A percentile compares a stretch with the other conserved stretches of the same genome.
Conservation (phyloP, 2,888 invertebrate species). For the Zonitis immaculata region DNA sequence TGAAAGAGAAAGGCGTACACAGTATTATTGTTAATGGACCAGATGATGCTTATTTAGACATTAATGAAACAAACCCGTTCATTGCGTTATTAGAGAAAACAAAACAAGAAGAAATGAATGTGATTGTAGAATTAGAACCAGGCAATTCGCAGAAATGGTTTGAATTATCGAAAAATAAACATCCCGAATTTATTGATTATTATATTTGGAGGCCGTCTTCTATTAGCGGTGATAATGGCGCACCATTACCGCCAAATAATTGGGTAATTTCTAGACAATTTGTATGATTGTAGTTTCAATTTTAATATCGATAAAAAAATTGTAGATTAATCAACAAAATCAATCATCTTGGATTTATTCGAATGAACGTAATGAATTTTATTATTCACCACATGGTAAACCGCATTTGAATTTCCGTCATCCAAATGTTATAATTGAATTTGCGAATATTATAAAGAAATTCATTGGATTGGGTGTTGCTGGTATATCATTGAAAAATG, state of each 20-base stretch:
- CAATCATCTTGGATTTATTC: constrained; percentile 70
- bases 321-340: constrained; percentile 41
- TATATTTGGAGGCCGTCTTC: constrained; percentile 69
- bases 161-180: constrained; percentile 55
- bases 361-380: constrained; percentile 60
- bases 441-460: constrained; percentile 61
- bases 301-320: too few relatives aligned
- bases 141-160: constrained; percentile 74
- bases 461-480: constrained; percentile 74
- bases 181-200: constrained; percentile 62
- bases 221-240: constrained; percentile 41
- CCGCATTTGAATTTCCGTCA: constrained; percentile 83
- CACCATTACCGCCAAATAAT: constrained; percentile 59
- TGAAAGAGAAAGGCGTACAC: constrained; percentile 51
- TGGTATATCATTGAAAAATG: constrained; percentile 73
- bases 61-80: constrained; percentile 52
- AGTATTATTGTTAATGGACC: constrained; percentile 65
- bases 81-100: constrained; percentile 49
- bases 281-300: too few relatives aligned
- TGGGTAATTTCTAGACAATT: too few relatives aligned
- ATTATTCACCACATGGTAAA: constrained; percentile 72
- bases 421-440: constrained; percentile 58
- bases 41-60: constrained; percentile 58
- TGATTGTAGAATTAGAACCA: constrained; percentile 72
- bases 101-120: constrained; percentile 55